These are phyloP conservation scores for Ceramica pisi DNA, from an alignment of 2,888 invertebrate species.

Conservation along the genomic window DNA sequence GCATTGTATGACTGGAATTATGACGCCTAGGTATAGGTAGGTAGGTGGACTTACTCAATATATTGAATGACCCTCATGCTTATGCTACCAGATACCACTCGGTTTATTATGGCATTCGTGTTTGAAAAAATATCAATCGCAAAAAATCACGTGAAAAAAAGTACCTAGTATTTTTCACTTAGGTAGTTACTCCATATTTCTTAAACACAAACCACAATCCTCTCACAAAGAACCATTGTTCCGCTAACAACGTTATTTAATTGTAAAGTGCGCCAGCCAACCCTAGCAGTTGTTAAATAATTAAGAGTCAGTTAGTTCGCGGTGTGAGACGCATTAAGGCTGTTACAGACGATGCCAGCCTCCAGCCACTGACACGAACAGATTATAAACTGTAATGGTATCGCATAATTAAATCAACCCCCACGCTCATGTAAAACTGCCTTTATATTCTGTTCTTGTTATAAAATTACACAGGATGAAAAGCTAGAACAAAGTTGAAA, in stretches of 20 bases:
- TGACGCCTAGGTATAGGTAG: too few relatives aligned
- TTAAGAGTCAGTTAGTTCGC: slow-evolving; percentile 82
- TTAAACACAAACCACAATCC: not conserved
- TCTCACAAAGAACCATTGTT: slow-evolving; percentile 13
- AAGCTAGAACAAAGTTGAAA: slow-evolving; percentile 12
- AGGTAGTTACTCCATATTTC: too few relatives aligned
- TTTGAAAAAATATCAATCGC: not conserved
- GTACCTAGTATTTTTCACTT: not conserved
- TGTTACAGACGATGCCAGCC: slow-evolving; percentile 70
- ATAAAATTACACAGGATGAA: slow-evolving; percentile 26
- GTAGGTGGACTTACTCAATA: not conserved
- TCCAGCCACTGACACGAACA: slow-evolving; percentile 43
- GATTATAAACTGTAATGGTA: slow-evolving; percentile 62
- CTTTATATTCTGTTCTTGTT: slow-evolving; percentile 20
- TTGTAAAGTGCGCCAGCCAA: slow-evolving; percentile 36
- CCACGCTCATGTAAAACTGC: slow-evolving; percentile 41
- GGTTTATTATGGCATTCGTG: too few relatives aligned
- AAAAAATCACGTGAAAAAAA: not conserved
- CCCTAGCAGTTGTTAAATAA: slow-evolving; percentile 79
- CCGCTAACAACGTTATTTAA: slow-evolving; percentile 26
- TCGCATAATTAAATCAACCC: slow-evolving; percentile 57
- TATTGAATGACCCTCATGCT: not conserved
- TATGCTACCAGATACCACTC: not conserved
- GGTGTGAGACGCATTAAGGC: slow-evolving; percentile 78
- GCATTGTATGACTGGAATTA: too few relatives aligned